phyloP scores from a whole-genome alignment of 2,797 vertebrate species.

The Phaenicophaeus curvirostris region DNA sequence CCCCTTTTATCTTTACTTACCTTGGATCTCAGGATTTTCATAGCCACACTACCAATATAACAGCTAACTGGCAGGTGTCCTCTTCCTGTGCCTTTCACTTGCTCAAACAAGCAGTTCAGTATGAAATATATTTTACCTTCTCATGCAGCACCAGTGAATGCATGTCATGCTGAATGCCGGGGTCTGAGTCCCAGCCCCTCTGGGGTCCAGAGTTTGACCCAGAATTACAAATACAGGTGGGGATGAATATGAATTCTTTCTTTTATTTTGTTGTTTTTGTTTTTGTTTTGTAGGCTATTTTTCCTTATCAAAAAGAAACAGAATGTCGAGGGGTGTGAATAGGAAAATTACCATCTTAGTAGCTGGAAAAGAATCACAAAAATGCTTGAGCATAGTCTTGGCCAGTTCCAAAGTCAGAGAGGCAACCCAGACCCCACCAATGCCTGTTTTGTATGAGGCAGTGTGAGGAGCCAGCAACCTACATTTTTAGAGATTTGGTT shows the following conservation, averaged over 20 bases:
- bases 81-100: background rate
- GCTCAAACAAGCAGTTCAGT: background rate
- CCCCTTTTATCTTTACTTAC: background rate
- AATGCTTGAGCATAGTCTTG: background rate
- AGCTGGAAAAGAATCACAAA: background rate
- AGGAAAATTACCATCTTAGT: background rate
- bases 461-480: background rate
- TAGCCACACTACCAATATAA: background rate
- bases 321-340: background rate
- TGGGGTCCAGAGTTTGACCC: background rate
- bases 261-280: background rate
- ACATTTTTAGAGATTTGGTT: background rate
- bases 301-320: background rate
- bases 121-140: background rate
- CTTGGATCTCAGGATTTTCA: background rate
- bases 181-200: background rate
- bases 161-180: background rate
- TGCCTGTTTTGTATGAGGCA: background rate
- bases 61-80: background rate
- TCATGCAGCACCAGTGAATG: background rate
- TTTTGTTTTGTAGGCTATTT: background rate
- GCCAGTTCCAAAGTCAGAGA: background rate
- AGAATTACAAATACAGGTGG: background rate
- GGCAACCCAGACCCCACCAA: background rate
- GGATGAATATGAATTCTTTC: background rate